Percentiles rank a stretch among this genome's conserved stretches.
Conservation (phyloP, 2,113 vertebrate species). For the Chascanopsetta lugubris region DNA sequence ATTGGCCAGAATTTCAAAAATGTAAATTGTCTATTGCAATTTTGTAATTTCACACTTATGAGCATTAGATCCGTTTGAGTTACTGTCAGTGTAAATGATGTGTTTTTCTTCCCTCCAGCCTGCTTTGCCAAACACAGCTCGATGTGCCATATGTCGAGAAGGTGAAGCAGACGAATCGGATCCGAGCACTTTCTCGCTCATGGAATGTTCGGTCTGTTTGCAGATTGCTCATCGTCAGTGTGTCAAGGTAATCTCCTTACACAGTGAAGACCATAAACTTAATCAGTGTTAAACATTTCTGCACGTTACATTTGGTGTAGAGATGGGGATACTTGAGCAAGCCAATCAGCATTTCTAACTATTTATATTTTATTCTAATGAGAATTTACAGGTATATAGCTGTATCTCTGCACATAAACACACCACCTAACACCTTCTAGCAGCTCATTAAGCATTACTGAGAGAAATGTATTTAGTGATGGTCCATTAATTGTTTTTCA, state of each 20-base stretch:
- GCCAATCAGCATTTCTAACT: no score
- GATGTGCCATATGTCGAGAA: constrained; percentile 92
- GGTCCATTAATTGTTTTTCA: no score
- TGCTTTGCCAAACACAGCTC: constrained; percentile 92
- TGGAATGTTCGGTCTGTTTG: constrained; percentile 97
- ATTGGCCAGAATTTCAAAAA: no score
- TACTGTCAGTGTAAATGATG: not conserved
- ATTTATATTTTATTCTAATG: no score
- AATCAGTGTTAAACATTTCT: not conserved
- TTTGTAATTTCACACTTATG: not conserved
- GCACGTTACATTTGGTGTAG: not conserved
- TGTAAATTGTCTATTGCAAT: not conserved
- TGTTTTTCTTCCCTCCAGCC: constrained; percentile 78
- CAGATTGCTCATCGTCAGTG: constrained; percentile 94
- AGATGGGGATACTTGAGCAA: no score
- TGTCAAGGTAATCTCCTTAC: constrained; percentile 82
- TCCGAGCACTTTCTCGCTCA: constrained; percentile 89
- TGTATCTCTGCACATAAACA: no score
- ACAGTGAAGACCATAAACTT: not conserved
- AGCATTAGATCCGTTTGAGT: not conserved
- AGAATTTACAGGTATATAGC: no score
- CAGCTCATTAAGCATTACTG: no score
- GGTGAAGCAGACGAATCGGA: constrained; percentile 87
- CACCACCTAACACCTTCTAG: no score
- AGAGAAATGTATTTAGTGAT: no score